These are phyloP conservation scores for Bovichtus diacanthus DNA, from an alignment of 2,797 vertebrate genomes.

Conservation along the genomic window DNA sequence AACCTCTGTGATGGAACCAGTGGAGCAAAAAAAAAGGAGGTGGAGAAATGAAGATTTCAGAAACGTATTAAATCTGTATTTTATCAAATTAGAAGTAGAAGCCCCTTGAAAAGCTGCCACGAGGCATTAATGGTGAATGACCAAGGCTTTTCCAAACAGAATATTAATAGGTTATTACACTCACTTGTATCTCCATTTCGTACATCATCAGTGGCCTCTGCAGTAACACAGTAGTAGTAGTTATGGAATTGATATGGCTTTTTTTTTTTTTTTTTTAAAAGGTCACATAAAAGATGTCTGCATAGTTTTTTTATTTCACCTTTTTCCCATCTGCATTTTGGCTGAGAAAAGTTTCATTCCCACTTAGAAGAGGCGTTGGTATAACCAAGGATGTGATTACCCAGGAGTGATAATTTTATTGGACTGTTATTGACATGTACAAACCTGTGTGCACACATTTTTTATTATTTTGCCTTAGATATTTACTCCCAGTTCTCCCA, in stretches of 20 bases:
- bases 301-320: constrained; percentile 5
- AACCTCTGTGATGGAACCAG: constrained; percentile 62
- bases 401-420: constrained; percentile 64
- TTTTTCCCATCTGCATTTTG: neutral
- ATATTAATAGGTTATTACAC: constrained; percentile 69
- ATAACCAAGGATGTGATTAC: constrained; percentile 47
- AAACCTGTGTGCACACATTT: neutral
- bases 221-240: constrained; percentile 15
- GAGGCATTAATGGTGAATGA: constrained; percentile 65
- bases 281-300: constrained; percentile 6
- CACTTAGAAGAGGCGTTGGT: constrained; percentile 40
- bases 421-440: constrained; percentile 11
- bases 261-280: too few relatives aligned
- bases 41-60: constrained; percentile 78
- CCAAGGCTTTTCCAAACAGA: constrained; percentile 51
- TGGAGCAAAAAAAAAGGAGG: constrained; percentile 60
- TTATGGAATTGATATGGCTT: constrained; percentile 33
- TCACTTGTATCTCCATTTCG: constrained; percentile 41
- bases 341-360: neutral
- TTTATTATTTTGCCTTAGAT: constrained; percentile 7
- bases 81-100: constrained; percentile 76
- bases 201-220: constrained; percentile 29
- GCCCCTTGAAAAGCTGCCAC: constrained; percentile 62
- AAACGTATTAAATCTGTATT: constrained; percentile 80
- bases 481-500: constrained; percentile 25